Evolutionary conservation across 2,797 vertebrate genomes (phyloP), one percentile per base, ranked within the genome.

Genomic region (Galaxias olidus): DNA sequence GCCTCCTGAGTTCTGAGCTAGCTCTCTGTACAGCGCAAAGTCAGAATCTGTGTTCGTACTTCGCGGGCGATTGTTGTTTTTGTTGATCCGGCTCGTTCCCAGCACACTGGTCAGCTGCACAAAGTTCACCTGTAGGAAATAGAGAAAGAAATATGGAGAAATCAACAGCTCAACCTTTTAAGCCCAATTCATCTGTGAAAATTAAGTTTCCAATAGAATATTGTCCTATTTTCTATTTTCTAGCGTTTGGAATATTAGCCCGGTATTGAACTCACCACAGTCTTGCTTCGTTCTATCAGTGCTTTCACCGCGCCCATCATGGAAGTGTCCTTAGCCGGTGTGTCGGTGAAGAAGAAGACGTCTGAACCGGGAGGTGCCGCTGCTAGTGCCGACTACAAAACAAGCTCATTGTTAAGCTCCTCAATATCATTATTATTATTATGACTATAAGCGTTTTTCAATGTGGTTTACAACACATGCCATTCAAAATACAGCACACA

Each of bases 341-440:
- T 86, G 9, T 93, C 91, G 11, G 90, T 91, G 77, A 92, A 91
- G 72, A 93, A 58, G 71, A 90, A 91, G 71, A 93, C 89, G 59
- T 88, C 77, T 62, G 90, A 89, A 11, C 76, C 86, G 1, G 82
- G 56, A 0, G 89, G 90, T n/a, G 88, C 89, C 14, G 71, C 76
- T 0, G 79, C 88, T 65, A 93, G 55, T 0, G 89, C 89, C 42
- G 91, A 79, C 90, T 91, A 9, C 1, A 54, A 14, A 63, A 18
- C n/a, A n/a, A n/a, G n/a, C n/a, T n/a, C n/a, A n/a, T n/a, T n/a
- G n/a, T n/a, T n/a, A n/a, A n/a, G n/a, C n/a, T n/a, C n/a, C n/a
- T n/a, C n/a, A n/a, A n/a, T n/a, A n/a, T n/a, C n/a, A n/a, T n/a
- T n/a, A n/a, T n/a, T n/a, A n/a, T n/a, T n/a, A n/a, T n/a, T n/a